These are phyloP conservation scores for Fulica atra DNA, from an alignment of 2,113 vertebrate species.

Conservation along the genomic window DNA sequence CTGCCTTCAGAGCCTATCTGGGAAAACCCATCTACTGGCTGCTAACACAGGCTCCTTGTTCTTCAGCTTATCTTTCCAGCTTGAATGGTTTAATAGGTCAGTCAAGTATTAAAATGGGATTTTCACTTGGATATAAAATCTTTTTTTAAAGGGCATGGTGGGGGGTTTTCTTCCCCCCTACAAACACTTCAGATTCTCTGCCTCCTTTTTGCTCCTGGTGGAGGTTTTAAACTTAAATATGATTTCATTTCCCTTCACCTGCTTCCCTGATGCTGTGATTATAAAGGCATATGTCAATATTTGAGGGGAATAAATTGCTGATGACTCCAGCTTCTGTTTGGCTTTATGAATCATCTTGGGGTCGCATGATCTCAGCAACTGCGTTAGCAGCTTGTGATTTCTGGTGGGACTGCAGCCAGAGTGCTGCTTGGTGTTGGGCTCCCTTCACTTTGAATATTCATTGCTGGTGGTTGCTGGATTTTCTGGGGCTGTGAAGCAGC, in stretches of 20 bases:
- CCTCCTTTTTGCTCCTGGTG: background rate
- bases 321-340: background rate
- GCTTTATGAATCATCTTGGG: slow-evolving; percentile 14
- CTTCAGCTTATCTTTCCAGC: background rate
- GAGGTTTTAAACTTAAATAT: background rate
- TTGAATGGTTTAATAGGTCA: background rate
- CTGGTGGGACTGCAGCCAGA: background rate
- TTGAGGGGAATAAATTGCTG: slow-evolving; percentile 4
- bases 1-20: background rate
- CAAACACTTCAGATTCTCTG: accelerated
- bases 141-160: background rate
- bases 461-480: background rate
- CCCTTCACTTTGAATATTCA: background rate
- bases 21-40: background rate
- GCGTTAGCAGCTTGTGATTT: background rate
- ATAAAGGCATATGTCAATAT: background rate
- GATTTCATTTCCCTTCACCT: background rate
- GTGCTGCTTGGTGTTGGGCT: background rate
- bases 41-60: background rate
- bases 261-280: background rate
- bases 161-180: background rate
- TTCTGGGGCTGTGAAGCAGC: background rate
- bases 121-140: background rate
- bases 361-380: background rate
- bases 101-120: background rate